Evolutionary conservation across 2,888 invertebrate species (phyloP).

Genomic region (Drosophila ustulata): DNA sequence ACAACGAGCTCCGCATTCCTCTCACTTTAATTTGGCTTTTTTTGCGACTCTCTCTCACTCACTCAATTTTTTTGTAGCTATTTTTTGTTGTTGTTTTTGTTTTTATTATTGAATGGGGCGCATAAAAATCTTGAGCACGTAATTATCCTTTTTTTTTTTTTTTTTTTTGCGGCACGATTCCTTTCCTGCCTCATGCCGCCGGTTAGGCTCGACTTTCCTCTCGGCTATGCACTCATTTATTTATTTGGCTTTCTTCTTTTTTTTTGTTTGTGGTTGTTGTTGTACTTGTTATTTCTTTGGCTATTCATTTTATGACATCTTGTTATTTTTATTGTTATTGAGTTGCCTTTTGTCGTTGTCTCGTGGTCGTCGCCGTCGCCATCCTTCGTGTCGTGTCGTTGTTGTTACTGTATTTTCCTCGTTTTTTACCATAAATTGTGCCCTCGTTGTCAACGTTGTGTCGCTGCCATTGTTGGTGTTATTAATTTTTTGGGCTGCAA

Average conservation of each 20-base stretch:
- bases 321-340: conserved; percentile 80
- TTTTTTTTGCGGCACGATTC: conserved; percentile 59
- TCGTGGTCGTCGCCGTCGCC: conserved; percentile 3
- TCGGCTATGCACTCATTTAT: conserved; percentile 62
- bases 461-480: conserved; percentile 43
- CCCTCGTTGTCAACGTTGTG: conserved; percentile 43
- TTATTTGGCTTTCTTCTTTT: conserved; percentile 60
- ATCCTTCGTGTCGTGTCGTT: conserved; percentile 15
- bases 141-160: conserved; percentile 77
- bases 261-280: conserved; percentile 14
- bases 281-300: conserved; percentile 59
- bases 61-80: background rate
- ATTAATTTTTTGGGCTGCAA: conserved; percentile 56
- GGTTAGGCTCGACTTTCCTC: conserved; percentile 22
- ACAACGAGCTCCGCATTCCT: background rate
- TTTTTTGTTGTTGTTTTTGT: conserved; percentile 2
- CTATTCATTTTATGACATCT: conserved; percentile 77
- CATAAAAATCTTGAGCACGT: conserved; percentile 75
- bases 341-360: conserved; percentile 74
- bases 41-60: conserved; percentile 3
- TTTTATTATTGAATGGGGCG: conserved; percentile 47
- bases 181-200: conserved; percentile 1
- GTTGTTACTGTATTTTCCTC: conserved; percentile 25
- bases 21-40: conserved; percentile 65
- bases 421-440: conserved; percentile 58